phyloP scores from a whole-genome alignment of 2,797 vertebrate species.

The Pangasius djambal region DNA sequence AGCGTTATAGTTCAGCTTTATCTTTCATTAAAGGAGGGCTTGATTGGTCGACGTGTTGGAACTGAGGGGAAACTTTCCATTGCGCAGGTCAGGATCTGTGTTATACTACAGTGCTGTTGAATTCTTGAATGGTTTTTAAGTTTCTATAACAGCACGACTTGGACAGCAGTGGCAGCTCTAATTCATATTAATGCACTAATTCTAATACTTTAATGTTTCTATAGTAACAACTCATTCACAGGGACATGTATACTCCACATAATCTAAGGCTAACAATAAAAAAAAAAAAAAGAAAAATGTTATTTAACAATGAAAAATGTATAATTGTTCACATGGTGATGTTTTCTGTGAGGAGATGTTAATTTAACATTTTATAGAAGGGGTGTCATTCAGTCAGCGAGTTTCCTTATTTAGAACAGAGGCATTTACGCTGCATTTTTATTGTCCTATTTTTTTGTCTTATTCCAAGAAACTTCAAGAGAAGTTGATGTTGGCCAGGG shows the following conservation, averaged over 20 bases:
- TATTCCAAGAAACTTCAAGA: neutral
- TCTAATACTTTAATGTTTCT: neutral
- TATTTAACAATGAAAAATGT: neutral
- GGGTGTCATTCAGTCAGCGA: no score
- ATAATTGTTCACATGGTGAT: no score
- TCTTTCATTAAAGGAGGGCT: conserved; percentile 19
- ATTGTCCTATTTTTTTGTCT: neutral
- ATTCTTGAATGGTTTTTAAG: neutral
- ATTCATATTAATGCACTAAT: neutral
- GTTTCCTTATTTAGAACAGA: no score
- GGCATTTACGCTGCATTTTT: neutral
- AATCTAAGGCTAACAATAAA: neutral
- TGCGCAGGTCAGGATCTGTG: neutral
- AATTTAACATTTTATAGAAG: no score
- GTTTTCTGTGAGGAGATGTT: no score
- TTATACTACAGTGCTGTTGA: no score
- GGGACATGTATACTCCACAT: neutral
- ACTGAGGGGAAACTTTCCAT: neutral
- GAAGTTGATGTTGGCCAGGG: neutral
- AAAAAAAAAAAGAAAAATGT: neutral
- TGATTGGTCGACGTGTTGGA: neutral
- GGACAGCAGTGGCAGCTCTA: neutral
- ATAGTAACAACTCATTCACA: neutral
- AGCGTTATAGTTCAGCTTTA: conserved; percentile 37
- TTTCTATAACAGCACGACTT: neutral